These are phyloP conservation scores for Drosophila sordidapex DNA, from an alignment of 2,888 invertebrate species.

Conservation along the genomic window DNA sequence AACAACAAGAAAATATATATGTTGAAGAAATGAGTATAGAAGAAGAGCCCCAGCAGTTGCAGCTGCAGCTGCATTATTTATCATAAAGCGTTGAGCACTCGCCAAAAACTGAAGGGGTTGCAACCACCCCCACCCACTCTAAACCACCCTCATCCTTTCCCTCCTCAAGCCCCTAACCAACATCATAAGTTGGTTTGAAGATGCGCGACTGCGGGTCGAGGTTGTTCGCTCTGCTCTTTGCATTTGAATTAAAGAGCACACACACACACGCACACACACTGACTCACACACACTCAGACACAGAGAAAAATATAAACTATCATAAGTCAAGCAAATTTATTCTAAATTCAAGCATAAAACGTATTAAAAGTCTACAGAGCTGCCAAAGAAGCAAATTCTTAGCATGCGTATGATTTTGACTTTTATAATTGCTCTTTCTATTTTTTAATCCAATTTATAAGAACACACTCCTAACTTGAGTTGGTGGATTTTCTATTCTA, in stretches of 20 bases:
- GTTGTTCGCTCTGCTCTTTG: constrained; percentile 58
- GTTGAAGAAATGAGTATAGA: not conserved
- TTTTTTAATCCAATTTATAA: not conserved
- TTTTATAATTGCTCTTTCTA: not conserved
- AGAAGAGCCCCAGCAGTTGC: constrained; percentile 7
- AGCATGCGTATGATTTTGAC: not conserved
- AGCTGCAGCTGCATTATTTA: constrained; percentile 70
- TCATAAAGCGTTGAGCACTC: constrained; percentile 60
- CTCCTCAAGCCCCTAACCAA: not conserved
- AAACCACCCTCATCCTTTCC: not conserved
- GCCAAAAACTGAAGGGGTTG: constrained; percentile 51
- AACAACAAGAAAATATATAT: not conserved
- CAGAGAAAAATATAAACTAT: not conserved
- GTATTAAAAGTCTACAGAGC: not conserved
- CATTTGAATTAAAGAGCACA: constrained; percentile 70
- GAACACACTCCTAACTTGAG: not conserved
- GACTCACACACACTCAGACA: not conserved
- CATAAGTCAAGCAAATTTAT: not conserved
- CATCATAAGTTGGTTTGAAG: constrained; percentile 42
- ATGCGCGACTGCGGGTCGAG: constrained; percentile 46
- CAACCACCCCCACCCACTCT: not conserved
- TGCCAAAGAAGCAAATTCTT: not conserved
- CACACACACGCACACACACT: not conserved
- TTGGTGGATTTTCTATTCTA: not conserved
- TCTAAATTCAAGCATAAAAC: not conserved